These are phyloP conservation scores for Ramphastos sulfuratus DNA, from an alignment of 2,113 vertebrate species.

Conservation along the genomic window DNA sequence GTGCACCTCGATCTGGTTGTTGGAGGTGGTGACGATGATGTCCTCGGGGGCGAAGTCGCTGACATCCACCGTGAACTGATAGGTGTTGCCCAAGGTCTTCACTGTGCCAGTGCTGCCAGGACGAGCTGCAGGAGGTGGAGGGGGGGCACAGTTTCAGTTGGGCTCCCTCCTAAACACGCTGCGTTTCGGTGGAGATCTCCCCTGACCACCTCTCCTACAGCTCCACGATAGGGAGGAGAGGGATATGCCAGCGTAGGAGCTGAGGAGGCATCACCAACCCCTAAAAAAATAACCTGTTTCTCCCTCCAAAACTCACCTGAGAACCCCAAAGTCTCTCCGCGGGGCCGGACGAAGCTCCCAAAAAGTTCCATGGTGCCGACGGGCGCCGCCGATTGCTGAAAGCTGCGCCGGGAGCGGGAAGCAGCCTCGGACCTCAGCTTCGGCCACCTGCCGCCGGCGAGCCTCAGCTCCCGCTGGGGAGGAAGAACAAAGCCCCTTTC, in stretches of 20 bases:
- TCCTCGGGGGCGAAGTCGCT: slow-evolving; percentile 95
- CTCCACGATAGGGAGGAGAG: accelerated
- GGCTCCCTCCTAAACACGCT: background rate
- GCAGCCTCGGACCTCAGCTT: slow-evolving; percentile 73
- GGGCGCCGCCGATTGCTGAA: slow-evolving; percentile 72
- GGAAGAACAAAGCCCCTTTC: background rate
- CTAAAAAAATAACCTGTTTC: background rate
- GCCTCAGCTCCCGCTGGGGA: slow-evolving; percentile 18
- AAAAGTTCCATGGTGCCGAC: slow-evolving; percentile 90
- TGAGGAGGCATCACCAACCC: background rate
- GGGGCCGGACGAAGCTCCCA: slow-evolving; percentile 88
- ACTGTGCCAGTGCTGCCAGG: slow-evolving; percentile 80
- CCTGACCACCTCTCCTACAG: accelerated
- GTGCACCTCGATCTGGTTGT: slow-evolving; percentile 97
- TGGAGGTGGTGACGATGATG: slow-evolving; percentile 96
- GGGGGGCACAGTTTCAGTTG: background rate
- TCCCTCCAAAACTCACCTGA: slow-evolving; percentile 75
- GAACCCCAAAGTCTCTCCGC: slow-evolving; percentile 82
- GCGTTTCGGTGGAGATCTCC: background rate
- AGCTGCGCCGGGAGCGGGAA: slow-evolving; percentile 84
- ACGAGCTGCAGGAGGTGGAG: slow-evolving; percentile 61
- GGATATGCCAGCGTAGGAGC: accelerated
- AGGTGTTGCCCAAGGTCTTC: slow-evolving; percentile 90
- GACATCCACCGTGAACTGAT: slow-evolving; percentile 95
- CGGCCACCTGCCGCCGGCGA: background rate